Conservation (phyloP, 2,113 vertebrate species). For the Eptesicus fuscus region DNA sequence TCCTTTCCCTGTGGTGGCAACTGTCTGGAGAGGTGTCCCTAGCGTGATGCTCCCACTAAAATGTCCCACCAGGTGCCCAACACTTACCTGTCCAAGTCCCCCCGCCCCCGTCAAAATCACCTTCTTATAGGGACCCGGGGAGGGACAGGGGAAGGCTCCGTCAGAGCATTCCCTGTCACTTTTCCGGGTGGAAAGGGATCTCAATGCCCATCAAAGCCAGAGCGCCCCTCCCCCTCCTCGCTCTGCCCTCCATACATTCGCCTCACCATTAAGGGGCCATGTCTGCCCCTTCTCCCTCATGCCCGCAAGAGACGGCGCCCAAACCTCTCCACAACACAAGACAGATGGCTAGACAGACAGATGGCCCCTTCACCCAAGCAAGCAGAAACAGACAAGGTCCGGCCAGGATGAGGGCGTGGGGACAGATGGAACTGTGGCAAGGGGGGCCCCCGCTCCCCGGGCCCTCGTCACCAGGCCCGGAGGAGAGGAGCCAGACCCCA, state of each 20-base stretch:
- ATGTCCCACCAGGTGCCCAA: background rate
- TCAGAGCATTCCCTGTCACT: background rate
- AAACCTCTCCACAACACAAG: slow-evolving; percentile 60
- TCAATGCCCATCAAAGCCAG: background rate
- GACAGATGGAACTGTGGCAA: slow-evolving; percentile 62
- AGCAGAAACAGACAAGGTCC: slow-evolving; percentile 69
- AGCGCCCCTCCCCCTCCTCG: background rate
- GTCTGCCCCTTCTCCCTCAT: background rate
- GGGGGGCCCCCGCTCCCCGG: slow-evolving; percentile 26
- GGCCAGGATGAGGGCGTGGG: slow-evolving; percentile 57
- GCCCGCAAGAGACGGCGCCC: slow-evolving; percentile 24
- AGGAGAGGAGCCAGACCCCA: background rate
- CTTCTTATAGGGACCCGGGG: background rate
- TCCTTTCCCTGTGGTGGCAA: background rate
- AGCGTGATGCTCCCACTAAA: background rate
- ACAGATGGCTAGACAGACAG: slow-evolving; percentile 74
- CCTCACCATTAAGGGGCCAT: accelerated
- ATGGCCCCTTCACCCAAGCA: slow-evolving; percentile 78
- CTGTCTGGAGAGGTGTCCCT: background rate
- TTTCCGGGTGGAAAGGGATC: background rate
- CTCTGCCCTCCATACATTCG: accelerated
- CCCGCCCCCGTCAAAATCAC: background rate
- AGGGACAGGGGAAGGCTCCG: background rate
- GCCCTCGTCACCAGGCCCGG: background rate
- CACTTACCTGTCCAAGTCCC: slow-evolving; percentile 64